Evolutionary conservation across 1,140 invertebrate species (phyloP).

Genomic region (Periplaneta americana): DNA sequence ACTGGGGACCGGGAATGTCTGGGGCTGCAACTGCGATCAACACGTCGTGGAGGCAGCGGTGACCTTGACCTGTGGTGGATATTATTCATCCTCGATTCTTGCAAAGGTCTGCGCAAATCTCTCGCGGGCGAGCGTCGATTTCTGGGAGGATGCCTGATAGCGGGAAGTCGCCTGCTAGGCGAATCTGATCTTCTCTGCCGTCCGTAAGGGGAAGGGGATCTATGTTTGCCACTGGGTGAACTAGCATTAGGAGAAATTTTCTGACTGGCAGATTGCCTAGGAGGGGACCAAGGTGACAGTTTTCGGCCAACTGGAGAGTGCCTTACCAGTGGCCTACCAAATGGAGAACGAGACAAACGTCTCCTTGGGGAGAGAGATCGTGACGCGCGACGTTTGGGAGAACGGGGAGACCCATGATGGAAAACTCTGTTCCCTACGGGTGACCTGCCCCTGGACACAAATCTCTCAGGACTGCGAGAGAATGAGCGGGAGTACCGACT

Average conservation of each 20-base stretch:
- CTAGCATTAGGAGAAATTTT: constrained; percentile 20
- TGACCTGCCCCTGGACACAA: neutral
- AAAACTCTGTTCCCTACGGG: neutral
- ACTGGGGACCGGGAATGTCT: neutral
- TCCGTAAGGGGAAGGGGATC: constrained; percentile 23
- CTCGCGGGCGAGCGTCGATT: neutral
- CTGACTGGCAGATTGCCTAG: constrained; percentile 27
- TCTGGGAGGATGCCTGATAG: constrained; percentile 7
- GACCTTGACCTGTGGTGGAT: neutral
- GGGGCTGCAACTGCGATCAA: neutral
- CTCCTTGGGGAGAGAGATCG: neutral
- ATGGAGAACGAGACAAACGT: neutral
- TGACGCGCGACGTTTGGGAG: neutral
- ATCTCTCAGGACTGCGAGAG: neutral
- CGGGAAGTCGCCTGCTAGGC: neutral
- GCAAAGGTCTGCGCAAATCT: neutral
- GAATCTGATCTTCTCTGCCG: constrained; percentile 24
- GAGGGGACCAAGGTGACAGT: constrained; percentile 35
- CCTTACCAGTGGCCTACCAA: neutral
- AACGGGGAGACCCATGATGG: neutral
- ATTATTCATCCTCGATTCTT: neutral
- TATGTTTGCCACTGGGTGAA: neutral
- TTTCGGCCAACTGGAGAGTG: neutral
- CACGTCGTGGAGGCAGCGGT: neutral
- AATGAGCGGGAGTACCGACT: neutral